Evolutionary conservation across 2,888 invertebrate species (phyloP).

Genomic region (Tridacna crocea): DNA sequence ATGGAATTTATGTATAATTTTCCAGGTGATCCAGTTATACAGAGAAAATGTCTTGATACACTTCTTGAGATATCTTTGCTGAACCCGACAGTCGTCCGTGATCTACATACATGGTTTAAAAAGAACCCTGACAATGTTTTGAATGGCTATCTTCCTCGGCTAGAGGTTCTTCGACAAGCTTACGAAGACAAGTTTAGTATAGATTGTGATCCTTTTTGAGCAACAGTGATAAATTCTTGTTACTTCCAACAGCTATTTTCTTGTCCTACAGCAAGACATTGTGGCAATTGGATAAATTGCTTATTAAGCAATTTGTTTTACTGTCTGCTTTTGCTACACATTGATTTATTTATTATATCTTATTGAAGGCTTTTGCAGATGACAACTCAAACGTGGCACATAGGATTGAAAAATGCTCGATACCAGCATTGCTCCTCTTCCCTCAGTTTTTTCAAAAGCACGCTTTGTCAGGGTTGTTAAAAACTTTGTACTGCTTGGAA

Average conservation of each 20-base stretch:
- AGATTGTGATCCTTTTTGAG: constrained; percentile 32
- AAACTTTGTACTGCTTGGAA: too few species aligned
- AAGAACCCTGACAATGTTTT: neutral
- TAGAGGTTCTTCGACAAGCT: constrained; percentile 38
- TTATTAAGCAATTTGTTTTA: neutral
- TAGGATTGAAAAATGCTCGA: too few species aligned
- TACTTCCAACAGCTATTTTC: neutral
- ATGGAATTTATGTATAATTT: neutral
- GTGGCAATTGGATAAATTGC: neutral
- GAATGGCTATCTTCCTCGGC: constrained; percentile 14
- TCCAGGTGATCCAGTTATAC: constrained; percentile 31
- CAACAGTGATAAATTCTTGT: neutral
- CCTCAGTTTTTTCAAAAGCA: too few species aligned
- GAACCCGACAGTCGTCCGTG: constrained; percentile 28
- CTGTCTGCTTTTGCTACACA: too few species aligned
- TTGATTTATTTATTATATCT: too few species aligned
- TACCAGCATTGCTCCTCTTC: too few species aligned
- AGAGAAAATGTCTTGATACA: constrained; percentile 42
- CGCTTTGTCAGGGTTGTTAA: too few species aligned
- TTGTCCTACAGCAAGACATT: neutral
- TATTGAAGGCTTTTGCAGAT: too few species aligned
- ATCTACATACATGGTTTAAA: constrained; percentile 39
- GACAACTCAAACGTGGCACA: too few species aligned
- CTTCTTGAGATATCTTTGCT: constrained; percentile 48
- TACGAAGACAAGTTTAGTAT: constrained; percentile 28